Percentiles rank a stretch among this genome's conserved stretches.
These are phyloP conservation scores for Pagrus major DNA, from an alignment of 2,113 vertebrate species.

Conservation along the genomic window DNA sequence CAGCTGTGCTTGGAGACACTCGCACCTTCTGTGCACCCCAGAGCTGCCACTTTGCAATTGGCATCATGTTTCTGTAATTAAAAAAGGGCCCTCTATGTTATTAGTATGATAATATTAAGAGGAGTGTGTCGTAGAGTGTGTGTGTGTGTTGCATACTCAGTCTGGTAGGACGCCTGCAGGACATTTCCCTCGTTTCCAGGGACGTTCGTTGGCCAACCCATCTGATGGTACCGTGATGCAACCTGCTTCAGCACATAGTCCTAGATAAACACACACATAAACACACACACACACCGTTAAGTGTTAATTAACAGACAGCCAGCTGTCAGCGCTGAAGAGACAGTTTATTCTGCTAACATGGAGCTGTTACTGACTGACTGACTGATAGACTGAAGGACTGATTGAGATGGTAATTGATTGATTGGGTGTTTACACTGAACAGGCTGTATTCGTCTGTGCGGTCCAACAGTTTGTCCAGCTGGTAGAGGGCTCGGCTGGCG, in stretches of 20 bases:
- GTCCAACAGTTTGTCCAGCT: conserved; percentile 97
- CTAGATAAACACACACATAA: conserved; percentile 77
- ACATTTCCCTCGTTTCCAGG: conserved; percentile 86
- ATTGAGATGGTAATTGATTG: conserved; percentile 16
- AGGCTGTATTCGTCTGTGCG: conserved; percentile 95
- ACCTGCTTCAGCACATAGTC: conserved; percentile 97
- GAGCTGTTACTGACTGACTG: neutral
- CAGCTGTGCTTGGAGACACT: neutral
- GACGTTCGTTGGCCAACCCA: conserved; percentile 91
- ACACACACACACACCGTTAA: conserved; percentile 10
- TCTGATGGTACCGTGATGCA: conserved; percentile 92
- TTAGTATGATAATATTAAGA: neutral
- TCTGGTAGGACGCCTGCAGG: conserved; percentile 92
- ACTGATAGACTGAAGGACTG: conserved; percentile 2
- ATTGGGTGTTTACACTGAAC: conserved; percentile 89
- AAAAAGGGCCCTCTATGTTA: neutral
- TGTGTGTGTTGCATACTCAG: conserved; percentile 85
- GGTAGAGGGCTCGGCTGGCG: conserved; percentile 94
- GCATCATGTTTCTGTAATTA: neutral
- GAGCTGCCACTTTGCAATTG: neutral
- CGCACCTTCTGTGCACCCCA: neutral
- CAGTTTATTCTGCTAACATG: neutral
- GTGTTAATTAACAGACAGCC: neutral
- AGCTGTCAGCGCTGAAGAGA: neutral
- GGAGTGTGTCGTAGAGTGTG: neutral